These are phyloP conservation scores for Oryzaephilus surinamensis DNA, from an alignment of 1,140 invertebrate genomes.

Conservation along the genomic window DNA sequence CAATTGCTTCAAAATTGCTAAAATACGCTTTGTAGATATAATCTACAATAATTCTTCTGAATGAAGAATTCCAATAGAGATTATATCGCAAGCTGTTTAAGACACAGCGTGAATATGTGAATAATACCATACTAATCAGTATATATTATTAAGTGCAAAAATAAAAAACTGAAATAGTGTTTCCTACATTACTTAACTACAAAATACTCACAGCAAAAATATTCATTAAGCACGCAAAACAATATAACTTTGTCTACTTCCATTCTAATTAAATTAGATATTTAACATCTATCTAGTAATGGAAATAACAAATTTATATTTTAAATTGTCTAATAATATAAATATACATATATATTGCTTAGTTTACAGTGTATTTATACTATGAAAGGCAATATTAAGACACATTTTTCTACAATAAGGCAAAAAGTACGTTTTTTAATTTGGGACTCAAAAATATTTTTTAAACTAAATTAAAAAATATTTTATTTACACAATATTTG, in stretches of 20 bases:
- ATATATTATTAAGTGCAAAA: conserved; percentile 12
- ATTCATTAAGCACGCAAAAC: conserved; percentile 7
- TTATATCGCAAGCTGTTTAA: conserved; percentile 16
- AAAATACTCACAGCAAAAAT: conserved; percentile 10
- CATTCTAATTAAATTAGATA: background rate
- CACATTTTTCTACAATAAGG: conserved; percentile 7
- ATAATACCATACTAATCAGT: conserved; percentile 15
- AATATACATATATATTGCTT: conserved; percentile 16
- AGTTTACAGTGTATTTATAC: conserved; percentile 11
- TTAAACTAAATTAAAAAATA: background rate
- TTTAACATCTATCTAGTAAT: background rate
- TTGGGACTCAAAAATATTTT: background rate
- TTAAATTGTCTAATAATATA: conserved; percentile 5
- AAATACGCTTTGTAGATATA: conserved; percentile 11
- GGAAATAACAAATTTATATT: background rate
- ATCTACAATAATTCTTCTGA: no score
- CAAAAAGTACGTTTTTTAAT: background rate
- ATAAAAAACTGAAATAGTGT: conserved; percentile 19
- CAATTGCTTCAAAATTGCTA: conserved; percentile 21
- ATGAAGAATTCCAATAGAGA: background rate
- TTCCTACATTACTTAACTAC: conserved; percentile 9
- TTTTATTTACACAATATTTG: conserved; percentile 21
- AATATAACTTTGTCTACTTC: no score
- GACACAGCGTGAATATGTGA: conserved; percentile 25
- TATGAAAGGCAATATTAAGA: conserved; percentile 18